Evolutionary conservation across 2,797 vertebrate species (phyloP).

Genomic region (Thaleichthys pacificus): DNA sequence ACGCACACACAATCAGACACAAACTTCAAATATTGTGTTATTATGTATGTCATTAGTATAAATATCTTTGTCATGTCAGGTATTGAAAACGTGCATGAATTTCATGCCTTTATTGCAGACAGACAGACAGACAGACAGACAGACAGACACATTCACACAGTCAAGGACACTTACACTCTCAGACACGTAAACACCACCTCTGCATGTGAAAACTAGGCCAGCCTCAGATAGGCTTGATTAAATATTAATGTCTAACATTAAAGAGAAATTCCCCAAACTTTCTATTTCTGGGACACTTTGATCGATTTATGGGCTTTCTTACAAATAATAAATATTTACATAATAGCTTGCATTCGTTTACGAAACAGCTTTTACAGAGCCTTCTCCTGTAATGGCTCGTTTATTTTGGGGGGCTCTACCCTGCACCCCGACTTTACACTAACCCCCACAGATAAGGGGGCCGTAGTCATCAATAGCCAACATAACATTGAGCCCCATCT

Average conservation of each 20-base stretch:
- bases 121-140: no score
- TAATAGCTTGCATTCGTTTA: constrained; percentile 67
- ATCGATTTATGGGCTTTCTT: constrained; percentile 70
- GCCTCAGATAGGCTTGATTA: constrained; percentile 64
- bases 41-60: no score
- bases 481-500: constrained; percentile 48
- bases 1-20: background rate
- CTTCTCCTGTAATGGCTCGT: constrained; percentile 63
- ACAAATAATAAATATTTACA: constrained; percentile 73
- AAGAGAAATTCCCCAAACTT: constrained; percentile 72
- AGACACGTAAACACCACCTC: constrained; percentile 8
- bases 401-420: constrained; percentile 51
- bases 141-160: background rate
- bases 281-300: constrained; percentile 69
- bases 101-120: no score
- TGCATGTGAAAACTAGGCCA: constrained; percentile 64
- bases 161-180: background rate
- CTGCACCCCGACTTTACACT: no score
- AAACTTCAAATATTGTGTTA: no score
- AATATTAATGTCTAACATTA: constrained; percentile 75
- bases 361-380: constrained; percentile 68
- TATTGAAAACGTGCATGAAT: no score
- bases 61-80: no score
- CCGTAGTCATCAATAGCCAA: constrained; percentile 63
- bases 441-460: constrained; percentile 27